Conservation (phyloP, 2,797 vertebrate species). For the Graptemys geographica region DNA sequence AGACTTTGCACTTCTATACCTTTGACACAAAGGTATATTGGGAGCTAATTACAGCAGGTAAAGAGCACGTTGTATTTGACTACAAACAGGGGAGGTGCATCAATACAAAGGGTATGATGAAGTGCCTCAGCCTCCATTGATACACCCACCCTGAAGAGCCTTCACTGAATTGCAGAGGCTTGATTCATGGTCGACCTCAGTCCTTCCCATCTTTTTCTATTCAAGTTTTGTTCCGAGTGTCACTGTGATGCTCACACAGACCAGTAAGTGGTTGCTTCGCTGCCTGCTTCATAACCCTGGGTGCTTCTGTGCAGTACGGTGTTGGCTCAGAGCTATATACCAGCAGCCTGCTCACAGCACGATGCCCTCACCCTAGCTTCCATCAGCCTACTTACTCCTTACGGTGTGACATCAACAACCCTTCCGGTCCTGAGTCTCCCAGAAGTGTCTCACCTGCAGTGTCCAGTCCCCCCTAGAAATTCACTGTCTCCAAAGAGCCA, state of each 20-base stretch:
- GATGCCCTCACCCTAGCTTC: too few relatives aligned
- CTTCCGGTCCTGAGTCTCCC: too few relatives aligned
- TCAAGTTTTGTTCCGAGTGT: background rate
- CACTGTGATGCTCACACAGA: background rate
- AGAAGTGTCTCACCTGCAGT: too few relatives aligned
- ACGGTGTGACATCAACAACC: too few relatives aligned
- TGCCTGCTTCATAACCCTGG: too few relatives aligned
- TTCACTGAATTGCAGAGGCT: background rate
- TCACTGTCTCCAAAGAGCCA: too few relatives aligned
- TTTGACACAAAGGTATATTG: accelerated
- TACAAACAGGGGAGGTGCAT: background rate
- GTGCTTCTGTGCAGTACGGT: too few relatives aligned
- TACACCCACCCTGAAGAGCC: background rate
- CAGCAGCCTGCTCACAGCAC: too few relatives aligned
- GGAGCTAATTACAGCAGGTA: background rate
- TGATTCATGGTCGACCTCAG: background rate
- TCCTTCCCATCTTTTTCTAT: background rate
- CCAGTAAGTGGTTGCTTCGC: too few relatives aligned
- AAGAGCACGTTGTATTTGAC: background rate
- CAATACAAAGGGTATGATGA: background rate
- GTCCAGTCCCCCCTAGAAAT: too few relatives aligned
- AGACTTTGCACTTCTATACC: background rate
- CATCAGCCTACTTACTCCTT: too few relatives aligned
- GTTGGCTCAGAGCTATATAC: too few relatives aligned
- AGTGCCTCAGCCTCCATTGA: background rate